Conservation (phyloP, 2,113 vertebrate genomes). For the Trogon surrucura region DNA sequence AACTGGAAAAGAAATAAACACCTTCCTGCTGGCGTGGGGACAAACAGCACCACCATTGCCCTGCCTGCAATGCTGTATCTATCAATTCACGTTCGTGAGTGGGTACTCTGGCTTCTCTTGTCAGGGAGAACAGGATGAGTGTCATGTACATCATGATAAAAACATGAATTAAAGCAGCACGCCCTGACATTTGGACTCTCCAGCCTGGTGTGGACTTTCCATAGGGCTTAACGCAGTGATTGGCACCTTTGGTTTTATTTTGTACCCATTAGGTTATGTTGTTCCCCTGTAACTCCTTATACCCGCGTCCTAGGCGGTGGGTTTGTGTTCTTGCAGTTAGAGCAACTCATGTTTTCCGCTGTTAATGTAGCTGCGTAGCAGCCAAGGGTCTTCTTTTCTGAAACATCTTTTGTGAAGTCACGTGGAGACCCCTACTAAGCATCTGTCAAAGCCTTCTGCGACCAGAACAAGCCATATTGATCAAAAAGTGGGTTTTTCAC, state of each 20-base stretch:
- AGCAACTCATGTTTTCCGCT: not conserved
- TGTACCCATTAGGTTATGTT: not conserved
- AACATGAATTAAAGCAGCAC: not conserved
- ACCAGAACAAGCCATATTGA: accelerated
- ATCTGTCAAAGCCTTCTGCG: not conserved
- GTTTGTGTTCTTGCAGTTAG: not conserved
- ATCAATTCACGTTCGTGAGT: not conserved
- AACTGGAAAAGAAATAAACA: too few species aligned
- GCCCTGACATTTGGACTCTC: not conserved
- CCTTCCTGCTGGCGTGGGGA: not conserved
- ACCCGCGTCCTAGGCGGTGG: not conserved
- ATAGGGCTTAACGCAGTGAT: not conserved
- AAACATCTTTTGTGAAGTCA: not conserved
- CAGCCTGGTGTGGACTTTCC: not conserved
- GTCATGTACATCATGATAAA: not conserved
- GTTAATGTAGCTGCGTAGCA: not conserved
- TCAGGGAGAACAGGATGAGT: not conserved
- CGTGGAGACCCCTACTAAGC: not conserved
- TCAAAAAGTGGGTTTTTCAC: not conserved
- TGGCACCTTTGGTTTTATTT: not conserved
- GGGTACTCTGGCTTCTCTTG: not conserved
- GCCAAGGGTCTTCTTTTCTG: not conserved
- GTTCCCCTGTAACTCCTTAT: not conserved
- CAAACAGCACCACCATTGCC: not conserved
- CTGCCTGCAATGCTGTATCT: accelerated